Conservation (phyloP, 2,888 invertebrate genomes). For the Petrolisthes cinctipes region DNA sequence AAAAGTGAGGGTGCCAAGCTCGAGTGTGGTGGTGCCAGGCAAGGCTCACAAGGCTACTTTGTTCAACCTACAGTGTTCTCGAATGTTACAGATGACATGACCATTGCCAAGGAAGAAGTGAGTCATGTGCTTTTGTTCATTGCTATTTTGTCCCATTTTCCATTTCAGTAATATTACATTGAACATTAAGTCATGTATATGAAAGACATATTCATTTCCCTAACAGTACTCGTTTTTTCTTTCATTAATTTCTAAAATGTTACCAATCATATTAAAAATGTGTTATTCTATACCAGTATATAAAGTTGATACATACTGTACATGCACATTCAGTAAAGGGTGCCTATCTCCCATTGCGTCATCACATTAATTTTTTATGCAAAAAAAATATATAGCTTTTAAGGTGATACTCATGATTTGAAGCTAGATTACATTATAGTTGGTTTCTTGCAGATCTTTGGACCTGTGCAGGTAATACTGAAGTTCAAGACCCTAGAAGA, state of each 20-base stretch:
- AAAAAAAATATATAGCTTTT: no score
- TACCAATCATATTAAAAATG: no score
- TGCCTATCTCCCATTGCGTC: no score
- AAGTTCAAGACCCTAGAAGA: conserved; percentile 84
- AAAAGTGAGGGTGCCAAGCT: conserved; percentile 84
- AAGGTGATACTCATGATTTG: no score
- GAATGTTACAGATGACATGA: conserved; percentile 71
- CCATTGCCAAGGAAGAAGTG: conserved; percentile 72
- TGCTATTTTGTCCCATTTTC: neutral
- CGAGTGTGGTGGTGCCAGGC: conserved; percentile 80
- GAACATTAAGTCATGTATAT: neutral
- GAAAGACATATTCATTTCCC: neutral
- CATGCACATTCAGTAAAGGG: no score
- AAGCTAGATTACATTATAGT: no score
- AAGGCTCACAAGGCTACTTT: conserved; percentile 81
- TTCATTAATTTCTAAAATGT: no score
- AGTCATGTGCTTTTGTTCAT: conserved; percentile 8
- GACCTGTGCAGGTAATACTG: conserved; percentile 88
- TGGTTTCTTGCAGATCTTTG: conserved; percentile 79
- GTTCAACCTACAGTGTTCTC: conserved; percentile 72
- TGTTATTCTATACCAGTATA: no score
- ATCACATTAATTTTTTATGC: no score
- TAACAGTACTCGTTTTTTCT: neutral
- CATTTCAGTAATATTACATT: neutral
- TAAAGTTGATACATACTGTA: no score